Percentiles rank a stretch among this genome's conserved stretches.
These are phyloP conservation scores for Fringilla coelebs DNA, from an alignment of 2,797 vertebrate genomes.

Conservation along the genomic window DNA sequence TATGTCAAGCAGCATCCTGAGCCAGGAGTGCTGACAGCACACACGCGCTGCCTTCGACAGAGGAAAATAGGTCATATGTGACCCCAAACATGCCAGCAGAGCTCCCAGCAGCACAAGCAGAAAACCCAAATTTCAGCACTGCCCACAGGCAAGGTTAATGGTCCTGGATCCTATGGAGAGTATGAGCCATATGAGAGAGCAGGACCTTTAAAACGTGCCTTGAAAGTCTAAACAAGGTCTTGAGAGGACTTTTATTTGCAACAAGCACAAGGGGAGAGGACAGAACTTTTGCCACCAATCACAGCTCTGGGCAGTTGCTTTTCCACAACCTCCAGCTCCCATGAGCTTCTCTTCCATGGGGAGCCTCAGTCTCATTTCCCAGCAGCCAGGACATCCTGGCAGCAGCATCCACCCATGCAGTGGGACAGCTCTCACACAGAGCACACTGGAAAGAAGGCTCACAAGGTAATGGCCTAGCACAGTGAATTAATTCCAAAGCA, in stretches of 20 bases:
- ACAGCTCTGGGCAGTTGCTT: neutral
- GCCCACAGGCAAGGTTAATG: accelerated
- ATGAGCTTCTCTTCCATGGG: accelerated
- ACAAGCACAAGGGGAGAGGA: neutral
- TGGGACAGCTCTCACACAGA: neutral
- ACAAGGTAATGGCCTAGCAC: constrained; percentile 26
- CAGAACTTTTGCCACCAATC: neutral
- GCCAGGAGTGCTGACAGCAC: constrained; percentile 19
- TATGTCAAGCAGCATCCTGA: neutral
- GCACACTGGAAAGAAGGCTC: neutral
- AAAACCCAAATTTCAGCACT: neutral
- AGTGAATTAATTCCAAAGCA: constrained; percentile 74
- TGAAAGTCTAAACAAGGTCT: neutral
- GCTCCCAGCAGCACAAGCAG: neutral
- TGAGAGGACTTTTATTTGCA: neutral
- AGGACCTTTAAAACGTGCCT: neutral
- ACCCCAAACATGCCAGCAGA: neutral
- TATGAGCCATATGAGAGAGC: accelerated
- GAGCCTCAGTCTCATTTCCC: too few relatives aligned
- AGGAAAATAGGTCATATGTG: neutral
- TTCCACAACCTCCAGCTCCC: neutral
- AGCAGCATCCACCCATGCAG: neutral
- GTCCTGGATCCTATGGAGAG: neutral
- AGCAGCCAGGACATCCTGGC: neutral
- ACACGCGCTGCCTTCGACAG: neutral